Evolutionary conservation across 2,888 invertebrate species (phyloP), one percentile per base, ranked within the genome.

Genomic region (Drosophila mayaguana): DNA sequence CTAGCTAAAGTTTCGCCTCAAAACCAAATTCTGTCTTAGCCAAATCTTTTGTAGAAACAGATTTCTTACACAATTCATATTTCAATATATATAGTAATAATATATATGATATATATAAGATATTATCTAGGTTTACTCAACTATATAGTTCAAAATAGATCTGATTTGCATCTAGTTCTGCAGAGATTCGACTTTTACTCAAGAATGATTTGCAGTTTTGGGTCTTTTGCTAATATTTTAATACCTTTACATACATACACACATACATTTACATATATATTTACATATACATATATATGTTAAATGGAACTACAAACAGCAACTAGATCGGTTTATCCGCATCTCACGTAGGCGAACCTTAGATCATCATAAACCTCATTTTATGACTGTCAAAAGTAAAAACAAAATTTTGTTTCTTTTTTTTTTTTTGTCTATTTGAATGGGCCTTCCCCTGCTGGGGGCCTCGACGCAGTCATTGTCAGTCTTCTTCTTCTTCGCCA

Each of bases 361-460:
- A 45, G 45, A 53, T 53, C 45, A 28, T 12, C 48, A 46, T 65
- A 64, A 64, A 45, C 48, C 18, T 50, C 8, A 38, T 22, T 53
- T 64, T 64, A 46, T 50, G 36, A 6, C 38, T 46, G 51, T 43
- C 64, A 64, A 63, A 53, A 18, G 28, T 14, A 43, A 46, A 25
- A 46, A 42, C 43, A 20, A n/a, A 28, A 22, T n/a, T 9, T 45
- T 46, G 5, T 8, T 9, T 46, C 9, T 8, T 11, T 46, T 48
- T 48, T 16, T 5, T 45, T 45, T 38, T 25, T 25, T 16, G 16
- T 51, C 20, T 28, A n/a, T 71, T 53, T 59, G 32, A 46, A 40
- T 66, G 51, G 42, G 57, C 28, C 63, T 38, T 45, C 78, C 78
- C 77, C 66, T 61, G 74, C 55, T 43, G 18, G n/a, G 50, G 50